Conservation (phyloP, 2,797 vertebrate genomes). For the Rhinatrema bivittatum region DNA sequence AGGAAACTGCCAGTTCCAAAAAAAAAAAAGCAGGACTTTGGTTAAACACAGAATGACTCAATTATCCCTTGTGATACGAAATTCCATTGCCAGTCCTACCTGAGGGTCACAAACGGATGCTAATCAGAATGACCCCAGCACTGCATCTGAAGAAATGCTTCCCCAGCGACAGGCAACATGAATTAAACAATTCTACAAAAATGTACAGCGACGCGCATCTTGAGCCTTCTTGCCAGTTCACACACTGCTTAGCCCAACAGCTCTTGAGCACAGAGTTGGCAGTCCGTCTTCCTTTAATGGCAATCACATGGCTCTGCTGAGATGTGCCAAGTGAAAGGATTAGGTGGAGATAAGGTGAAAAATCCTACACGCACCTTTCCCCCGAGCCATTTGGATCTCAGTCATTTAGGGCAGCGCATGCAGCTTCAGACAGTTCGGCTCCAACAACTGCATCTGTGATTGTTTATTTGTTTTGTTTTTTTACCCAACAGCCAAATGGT, state of each 20-base stretch:
- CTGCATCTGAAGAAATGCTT: too few relatives aligned
- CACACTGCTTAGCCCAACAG: conserved; percentile 20
- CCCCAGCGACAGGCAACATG: background rate
- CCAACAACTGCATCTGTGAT: too few relatives aligned
- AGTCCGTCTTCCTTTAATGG: conserved; percentile 23
- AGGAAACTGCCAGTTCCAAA: too few relatives aligned
- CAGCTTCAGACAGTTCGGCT: conserved; percentile 32
- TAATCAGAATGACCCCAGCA: too few relatives aligned
- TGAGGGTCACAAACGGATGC: too few relatives aligned
- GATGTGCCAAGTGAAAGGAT: conserved; percentile 48
- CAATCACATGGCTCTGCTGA: conserved; percentile 38
- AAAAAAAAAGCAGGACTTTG: too few relatives aligned
- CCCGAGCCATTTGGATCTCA: conserved; percentile 46
- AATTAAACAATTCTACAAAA: conserved; percentile 30
- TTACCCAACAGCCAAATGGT: conserved; percentile 23
- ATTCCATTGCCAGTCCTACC: too few relatives aligned
- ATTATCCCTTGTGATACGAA: too few relatives aligned
- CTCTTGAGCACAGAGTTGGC: too few relatives aligned
- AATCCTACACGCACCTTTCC: conserved; percentile 46
- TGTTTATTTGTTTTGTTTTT: too few relatives aligned
- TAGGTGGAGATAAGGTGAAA: conserved; percentile 43
- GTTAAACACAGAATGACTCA: too few relatives aligned
- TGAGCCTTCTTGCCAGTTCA: conserved; percentile 24
- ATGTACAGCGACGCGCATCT: too few relatives aligned
- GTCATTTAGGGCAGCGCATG: conserved; percentile 40